Evolutionary conservation across 2,888 invertebrate genomes (phyloP).

Genomic region (Malachius bipustulatus): DNA sequence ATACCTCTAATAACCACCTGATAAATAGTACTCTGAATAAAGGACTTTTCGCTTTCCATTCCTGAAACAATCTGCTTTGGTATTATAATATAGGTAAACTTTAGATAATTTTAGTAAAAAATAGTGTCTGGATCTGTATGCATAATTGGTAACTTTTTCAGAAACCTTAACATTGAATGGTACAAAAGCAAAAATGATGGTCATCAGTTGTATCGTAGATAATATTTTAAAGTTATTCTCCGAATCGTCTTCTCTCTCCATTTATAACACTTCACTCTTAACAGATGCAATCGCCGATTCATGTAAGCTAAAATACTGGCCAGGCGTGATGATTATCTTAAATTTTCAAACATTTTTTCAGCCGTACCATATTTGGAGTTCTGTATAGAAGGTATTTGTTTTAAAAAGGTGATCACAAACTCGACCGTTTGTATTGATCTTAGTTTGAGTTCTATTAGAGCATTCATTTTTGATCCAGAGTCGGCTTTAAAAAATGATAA

Average conservation of each 20-base stretch:
- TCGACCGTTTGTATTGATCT: conserved; percentile 34
- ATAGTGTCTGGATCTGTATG: too few species aligned
- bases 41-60: too few species aligned
- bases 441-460: conserved; percentile 37
- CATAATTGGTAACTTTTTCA: conserved; percentile 27
- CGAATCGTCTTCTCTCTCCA: too few species aligned
- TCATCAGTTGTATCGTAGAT: conserved; percentile 40
- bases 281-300: conserved; percentile 32
- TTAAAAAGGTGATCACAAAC: conserved; percentile 30
- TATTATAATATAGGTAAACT: too few species aligned
- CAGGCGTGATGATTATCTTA: too few species aligned
- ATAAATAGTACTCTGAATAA: too few species aligned
- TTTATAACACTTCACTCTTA: conserved; percentile 31
- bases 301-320: too few species aligned
- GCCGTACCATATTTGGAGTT: conserved; percentile 52
- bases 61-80: too few species aligned
- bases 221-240: conserved; percentile 30
- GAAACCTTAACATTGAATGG: conserved; percentile 50
- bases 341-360: conserved; percentile 27
- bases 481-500: too few species aligned
- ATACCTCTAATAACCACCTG: too few species aligned
- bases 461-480: conserved; percentile 38
- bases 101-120: too few species aligned
- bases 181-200: conserved; percentile 50
- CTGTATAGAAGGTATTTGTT: conserved; percentile 43